These are phyloP conservation scores for Microtus californicus DNA, from an alignment of 2,797 vertebrate species.

Conservation along the genomic window DNA sequence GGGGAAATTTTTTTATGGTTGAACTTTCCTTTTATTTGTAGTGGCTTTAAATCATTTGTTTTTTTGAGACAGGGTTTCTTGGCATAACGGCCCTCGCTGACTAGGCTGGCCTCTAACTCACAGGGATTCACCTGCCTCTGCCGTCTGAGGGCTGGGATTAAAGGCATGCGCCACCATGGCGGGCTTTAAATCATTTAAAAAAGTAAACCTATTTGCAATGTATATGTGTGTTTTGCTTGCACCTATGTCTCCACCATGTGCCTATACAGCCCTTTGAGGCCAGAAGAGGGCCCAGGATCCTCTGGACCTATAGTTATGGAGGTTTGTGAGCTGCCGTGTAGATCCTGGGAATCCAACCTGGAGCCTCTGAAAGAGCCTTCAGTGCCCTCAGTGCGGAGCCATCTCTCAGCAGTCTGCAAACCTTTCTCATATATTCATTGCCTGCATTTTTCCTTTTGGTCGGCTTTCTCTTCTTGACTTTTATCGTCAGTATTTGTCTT, in stretches of 20 bases:
- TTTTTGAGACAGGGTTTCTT: not conserved
- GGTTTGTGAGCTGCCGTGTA: not conserved
- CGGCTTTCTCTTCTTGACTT: constrained; percentile 42
- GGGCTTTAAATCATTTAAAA: constrained; percentile 11
- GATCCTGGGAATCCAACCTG: not conserved
- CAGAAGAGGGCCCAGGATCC: not conserved
- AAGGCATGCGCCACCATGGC: not conserved
- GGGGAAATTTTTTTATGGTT: not conserved
- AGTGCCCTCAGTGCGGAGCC: not conserved
- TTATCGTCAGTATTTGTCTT: constrained; percentile 25
- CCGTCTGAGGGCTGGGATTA: not conserved
- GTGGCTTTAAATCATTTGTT: constrained; percentile 30
- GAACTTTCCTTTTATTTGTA: constrained; percentile 43
- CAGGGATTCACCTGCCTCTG: not conserved
- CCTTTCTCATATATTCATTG: constrained; percentile 35
- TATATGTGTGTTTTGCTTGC: not conserved
- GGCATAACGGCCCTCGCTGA: not conserved
- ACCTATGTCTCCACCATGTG: not conserved
- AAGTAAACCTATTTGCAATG: not conserved
- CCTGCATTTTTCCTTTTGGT: constrained; percentile 14
- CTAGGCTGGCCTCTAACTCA: not conserved
- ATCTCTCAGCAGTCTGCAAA: not conserved
- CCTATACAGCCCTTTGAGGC: not conserved
- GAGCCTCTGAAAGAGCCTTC: not conserved
- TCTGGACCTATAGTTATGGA: not conserved